Conservation (phyloP, 2,797 vertebrate genomes). For the Merluccius polli region DNA sequence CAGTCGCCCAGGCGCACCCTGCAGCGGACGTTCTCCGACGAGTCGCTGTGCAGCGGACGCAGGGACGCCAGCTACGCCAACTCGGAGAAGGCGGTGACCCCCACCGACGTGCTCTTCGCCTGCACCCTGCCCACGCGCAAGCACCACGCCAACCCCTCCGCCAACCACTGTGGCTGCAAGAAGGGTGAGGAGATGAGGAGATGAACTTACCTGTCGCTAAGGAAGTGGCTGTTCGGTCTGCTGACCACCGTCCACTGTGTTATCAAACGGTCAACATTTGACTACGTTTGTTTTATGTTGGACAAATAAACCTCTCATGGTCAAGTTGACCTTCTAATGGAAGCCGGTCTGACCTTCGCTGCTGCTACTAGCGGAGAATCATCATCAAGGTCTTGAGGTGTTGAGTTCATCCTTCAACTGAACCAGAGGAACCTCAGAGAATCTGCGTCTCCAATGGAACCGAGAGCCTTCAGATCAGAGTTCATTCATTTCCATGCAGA, state of each 20-base stretch:
- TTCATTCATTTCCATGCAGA: too few species aligned
- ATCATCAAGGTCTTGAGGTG: neutral
- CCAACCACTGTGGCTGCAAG: conserved; percentile 69
- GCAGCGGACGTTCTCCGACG: conserved; percentile 88
- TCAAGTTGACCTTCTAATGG: neutral
- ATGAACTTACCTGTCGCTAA: too few species aligned
- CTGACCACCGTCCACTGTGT: too few species aligned
- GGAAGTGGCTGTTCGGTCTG: too few species aligned
- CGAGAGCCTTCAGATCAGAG: too few species aligned
- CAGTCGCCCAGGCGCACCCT: conserved; percentile 82
- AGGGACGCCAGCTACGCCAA: conserved; percentile 78
- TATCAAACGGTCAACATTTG: too few species aligned
- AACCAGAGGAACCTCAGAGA: neutral
- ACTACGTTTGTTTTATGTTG: too few species aligned
- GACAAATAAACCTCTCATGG: too few species aligned
- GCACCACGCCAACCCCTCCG: conserved; percentile 60
- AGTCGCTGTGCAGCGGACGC: conserved; percentile 89
- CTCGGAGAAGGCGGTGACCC: conserved; percentile 68
- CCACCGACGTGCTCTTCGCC: conserved; percentile 80
- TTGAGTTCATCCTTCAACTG: neutral
- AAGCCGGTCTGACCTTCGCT: neutral
- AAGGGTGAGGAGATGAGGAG: conserved; percentile 70
- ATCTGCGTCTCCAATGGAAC: too few species aligned
- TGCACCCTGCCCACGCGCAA: conserved; percentile 84
- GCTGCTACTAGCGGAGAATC: neutral